A percentile compares a stretch with the other conserved stretches of the same genome.
These are phyloP conservation scores for Lagocephalus sceleratus DNA, from an alignment of 2,797 vertebrate species.

Conservation along the genomic window DNA sequence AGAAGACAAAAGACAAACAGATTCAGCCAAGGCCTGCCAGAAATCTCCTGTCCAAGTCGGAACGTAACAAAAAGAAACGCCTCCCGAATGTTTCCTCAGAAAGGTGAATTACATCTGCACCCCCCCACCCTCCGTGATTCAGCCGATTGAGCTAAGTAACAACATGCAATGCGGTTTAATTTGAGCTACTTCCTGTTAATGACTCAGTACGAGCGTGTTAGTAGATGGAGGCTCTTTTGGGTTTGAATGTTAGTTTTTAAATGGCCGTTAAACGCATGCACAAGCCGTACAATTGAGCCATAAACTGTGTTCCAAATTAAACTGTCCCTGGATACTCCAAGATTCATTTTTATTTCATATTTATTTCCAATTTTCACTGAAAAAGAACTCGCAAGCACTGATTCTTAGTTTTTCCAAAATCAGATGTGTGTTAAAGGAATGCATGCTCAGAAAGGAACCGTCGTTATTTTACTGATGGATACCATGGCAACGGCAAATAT, in stretches of 20 bases:
- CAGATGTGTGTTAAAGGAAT: conserved; percentile 63
- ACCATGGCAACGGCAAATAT: conserved; percentile 30
- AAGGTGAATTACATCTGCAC: conserved; percentile 11
- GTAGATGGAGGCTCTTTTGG: conserved; percentile 34
- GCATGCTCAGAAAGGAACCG: conserved; percentile 74
- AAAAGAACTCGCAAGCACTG: conserved; percentile 76
- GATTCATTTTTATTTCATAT: too few species aligned
- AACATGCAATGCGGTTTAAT: conserved; percentile 52
- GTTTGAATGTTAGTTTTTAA: conserved; percentile 42
- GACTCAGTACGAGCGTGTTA: conserved; percentile 21
- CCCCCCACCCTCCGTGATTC: too few species aligned
- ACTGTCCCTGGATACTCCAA: conserved; percentile 19
- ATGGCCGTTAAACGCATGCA: conserved; percentile 68
- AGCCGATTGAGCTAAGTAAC: conserved; percentile 19
- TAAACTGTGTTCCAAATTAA: conserved; percentile 42
- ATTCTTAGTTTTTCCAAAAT: conserved; percentile 61
- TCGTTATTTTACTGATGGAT: too few species aligned
- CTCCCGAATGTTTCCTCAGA: too few species aligned
- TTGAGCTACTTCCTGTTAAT: conserved; percentile 5
- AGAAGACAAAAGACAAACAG: conserved; percentile 56
- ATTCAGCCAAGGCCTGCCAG: conserved; percentile 33
- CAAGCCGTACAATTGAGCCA: conserved; percentile 37
- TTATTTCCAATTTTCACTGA: conserved; percentile 29
- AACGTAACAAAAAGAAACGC: conserved; percentile 21
- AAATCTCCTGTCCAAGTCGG: conserved; percentile 19